Base-by-base conservation (phyloP, 2,888 invertebrate species). In the Trachelus tabidus region DNA sequence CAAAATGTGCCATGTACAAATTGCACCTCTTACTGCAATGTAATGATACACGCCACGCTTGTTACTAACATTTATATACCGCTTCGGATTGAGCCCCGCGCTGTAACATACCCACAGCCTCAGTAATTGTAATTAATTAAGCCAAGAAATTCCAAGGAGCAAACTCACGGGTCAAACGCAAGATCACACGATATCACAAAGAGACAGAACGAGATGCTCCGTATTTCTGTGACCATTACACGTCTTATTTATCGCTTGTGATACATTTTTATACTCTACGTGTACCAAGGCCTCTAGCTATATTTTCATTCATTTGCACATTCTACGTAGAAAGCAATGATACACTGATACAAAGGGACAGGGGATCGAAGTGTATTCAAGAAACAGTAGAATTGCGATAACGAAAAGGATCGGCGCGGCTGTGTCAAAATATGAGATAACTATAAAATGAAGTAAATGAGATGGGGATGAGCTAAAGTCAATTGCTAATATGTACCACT, bases 1-100 rank as follows among this genome's bases (percentile, higher is more conserved):
- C 31, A 31, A 71, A 71, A 31, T 34, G 71, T 71, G 71, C 71
- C 31, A 71, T 71, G 71, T 37, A 37, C n/a, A 85, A 79, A 81
- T 81, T 79, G 85, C 86, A 86, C 86, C 86, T 86, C 86, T 86
- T 86, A 85, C 86, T 86, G 86, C 86, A 86, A 86, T 86, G 81
- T 84, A 83, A 82, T 77, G 85, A 84, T 80, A 81, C 82, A 37
- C 76, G 79, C 82, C 85, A 86, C 85, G 86, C 86, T 81, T 80
- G 79, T 75, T 76, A 82, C 80, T 76, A 73, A 77, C 77, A 78
- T 79, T 78, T 77, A 78, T 79, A 34, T 76, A 80, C 69, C 34
- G 83, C 83, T 82, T 84, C 75, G 80, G 77, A 80, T 80, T 80
- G 73, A 78, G 75, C 30, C 75, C 78, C 76, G 85, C 82, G 83